Base-by-base conservation (phyloP, 2,888 invertebrate genomes). In the Campaea margaritaria region DNA sequence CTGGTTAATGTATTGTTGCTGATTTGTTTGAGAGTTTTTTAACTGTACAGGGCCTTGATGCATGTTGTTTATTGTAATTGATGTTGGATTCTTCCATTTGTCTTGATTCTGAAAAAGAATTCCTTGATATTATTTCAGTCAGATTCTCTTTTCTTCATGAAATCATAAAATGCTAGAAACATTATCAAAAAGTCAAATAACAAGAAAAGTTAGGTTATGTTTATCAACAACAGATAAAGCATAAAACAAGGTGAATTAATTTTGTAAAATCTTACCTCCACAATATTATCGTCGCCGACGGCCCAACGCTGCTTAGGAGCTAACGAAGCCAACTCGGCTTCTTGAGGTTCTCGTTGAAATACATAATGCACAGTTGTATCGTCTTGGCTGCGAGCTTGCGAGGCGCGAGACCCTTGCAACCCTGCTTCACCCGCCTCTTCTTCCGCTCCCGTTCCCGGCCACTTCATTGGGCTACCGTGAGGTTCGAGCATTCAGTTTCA, bases 361-460 rank as follows among this genome's bases (percentile, higher is more conserved):
- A 97, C 97, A 87, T 98, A 98, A 78, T 97, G 97, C 73, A 98
- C 98, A 86, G 96, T 96, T 67, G 97, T 97, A 93, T 98, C 98
- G 87, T 98, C 98, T 68, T 90, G 90, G 70, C 96, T 93, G 78
- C 96, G 95, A 88, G 93, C 94, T 86, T 94, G 95, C 81, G 94
- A 94, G 86, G 91, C 93, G 88, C 94, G 93, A 80, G 94, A 94
- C 94, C 93, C 95, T 86, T 91, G 91, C 78, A 91, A 78, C 68
- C 86, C 87, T 68, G 89, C 87, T 79, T 92, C 92, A 65, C 90
- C 92, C 85, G 85, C 84, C 93, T 94, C 91, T 93, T 95, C 95
- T 89, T 94, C 95, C 83, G 91, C 93, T 73, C 93, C 94, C 83
- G 94, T 93, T 80, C 95, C 95, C 93, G 95, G 94, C 95, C 95